phyloP scores from a whole-genome alignment of 2,888 invertebrate genomes.

The Pollenia amentaria region DNA sequence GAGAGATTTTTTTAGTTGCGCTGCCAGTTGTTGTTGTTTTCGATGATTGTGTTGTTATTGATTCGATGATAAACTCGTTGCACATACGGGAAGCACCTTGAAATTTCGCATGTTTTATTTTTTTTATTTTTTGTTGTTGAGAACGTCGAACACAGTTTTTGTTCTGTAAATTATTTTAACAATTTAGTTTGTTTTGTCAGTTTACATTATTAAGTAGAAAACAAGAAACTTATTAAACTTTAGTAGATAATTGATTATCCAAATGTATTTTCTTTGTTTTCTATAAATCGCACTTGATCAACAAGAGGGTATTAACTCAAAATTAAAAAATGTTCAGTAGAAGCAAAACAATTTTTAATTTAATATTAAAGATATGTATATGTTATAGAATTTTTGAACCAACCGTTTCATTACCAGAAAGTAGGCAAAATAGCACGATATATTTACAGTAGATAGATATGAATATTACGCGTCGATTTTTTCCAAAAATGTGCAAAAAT shows the following conservation, averaged over 20 bases:
- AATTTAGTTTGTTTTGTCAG: constrained; percentile 35
- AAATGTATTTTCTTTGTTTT: constrained; percentile 47
- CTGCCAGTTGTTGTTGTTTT: constrained; percentile 26
- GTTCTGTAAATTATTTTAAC: constrained; percentile 42
- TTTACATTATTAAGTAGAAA: constrained; percentile 45
- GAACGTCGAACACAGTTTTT: constrained; percentile 41
- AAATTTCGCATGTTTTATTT: constrained; percentile 77
- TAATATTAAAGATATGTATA: too few relatives aligned
- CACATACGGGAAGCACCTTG: constrained; percentile 82
- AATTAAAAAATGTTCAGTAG: too few relatives aligned
- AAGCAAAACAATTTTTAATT: too few relatives aligned
- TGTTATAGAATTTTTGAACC: too few relatives aligned
- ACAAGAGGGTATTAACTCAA: too few relatives aligned
- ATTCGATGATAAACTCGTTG: constrained; percentile 73
- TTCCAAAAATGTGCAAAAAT: too few relatives aligned
- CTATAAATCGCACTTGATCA: background rate
- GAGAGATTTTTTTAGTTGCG: constrained; percentile 56
- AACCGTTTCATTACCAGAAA: too few relatives aligned
- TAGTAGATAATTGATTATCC: constrained; percentile 4
- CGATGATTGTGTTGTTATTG: constrained; percentile 66
- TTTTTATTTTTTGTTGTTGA: constrained; percentile 54
- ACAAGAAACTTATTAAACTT: constrained; percentile 32
- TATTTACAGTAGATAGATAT: too few relatives aligned
- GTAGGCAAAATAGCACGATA: too few relatives aligned
- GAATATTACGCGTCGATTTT: too few relatives aligned